Base-by-base conservation (phyloP, 2,113 vertebrate species). In the Cygnus atratus region DNA sequence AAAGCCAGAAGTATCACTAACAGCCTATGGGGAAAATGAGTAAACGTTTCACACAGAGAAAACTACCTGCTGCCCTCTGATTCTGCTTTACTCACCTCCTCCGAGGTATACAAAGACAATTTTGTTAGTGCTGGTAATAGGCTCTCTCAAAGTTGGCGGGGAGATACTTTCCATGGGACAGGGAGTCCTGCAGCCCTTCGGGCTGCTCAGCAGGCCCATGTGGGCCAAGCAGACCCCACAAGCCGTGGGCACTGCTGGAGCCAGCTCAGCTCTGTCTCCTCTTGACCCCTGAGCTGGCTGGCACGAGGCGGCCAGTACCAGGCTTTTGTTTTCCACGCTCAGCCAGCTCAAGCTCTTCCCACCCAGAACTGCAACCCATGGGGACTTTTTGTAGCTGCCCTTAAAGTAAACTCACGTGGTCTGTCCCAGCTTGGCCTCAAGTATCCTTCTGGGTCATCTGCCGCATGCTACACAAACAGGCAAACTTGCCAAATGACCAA, bases 1-100 rank as follows among this genome's bases (percentile, higher is more conserved):
- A 66, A 86, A 92, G 79, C 50, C 87, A 71, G 43, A 83, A 90
- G 41, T 70, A 57, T 33, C 44, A 25, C 61, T 78, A 92, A 52
- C 33, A 90, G 46, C 73, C 59, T 75, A 44, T 0, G 1, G 52
- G 58, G 41, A 82, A 89, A 84, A 91, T 13, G 28, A 79, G 46
- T n/a, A 31, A 72, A 58, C 3, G 19, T 90, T 93, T 93, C 55
- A 65, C 37, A 75, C 29, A 57, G 46, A 55, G 71, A 46, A 76
- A 90, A 80, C 41, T 20, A 73, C 68, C 57, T 80, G 57, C 20
- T 83, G 76, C 61, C 80, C 10, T 8, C 46, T 81, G 35, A 17
- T 83, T 37, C 67, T 77, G 41, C 71, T 90, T 77, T 39, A 74
- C 52, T 59, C 24, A 6, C 52, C n/a, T 28, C 74, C 41, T 61